A percentile compares a stretch with the other conserved stretches of the same genome.
These are phyloP conservation scores for Corella eumyota DNA, from an alignment of 23 tunicate genomes.

Conservation along the genomic window DNA sequence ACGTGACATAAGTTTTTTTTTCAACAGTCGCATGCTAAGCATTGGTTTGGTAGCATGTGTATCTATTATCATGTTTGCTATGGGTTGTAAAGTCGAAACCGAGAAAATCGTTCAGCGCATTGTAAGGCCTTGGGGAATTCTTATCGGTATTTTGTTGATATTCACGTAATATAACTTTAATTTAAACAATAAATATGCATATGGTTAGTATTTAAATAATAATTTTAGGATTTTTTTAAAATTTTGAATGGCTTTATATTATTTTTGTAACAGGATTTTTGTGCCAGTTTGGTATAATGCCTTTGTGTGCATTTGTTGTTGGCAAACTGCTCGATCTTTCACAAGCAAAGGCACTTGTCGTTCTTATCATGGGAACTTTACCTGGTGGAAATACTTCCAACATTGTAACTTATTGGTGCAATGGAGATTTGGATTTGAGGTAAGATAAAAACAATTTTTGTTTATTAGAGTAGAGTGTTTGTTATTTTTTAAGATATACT, in stretches of 20 bases:
- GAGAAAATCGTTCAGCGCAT: slow-evolving; percentile 9
- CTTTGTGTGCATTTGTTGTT: slow-evolving; percentile 20
- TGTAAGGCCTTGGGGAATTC: slow-evolving; percentile 17
- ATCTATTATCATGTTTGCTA: slow-evolving; percentile 20
- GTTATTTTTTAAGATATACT: too few relatives aligned
- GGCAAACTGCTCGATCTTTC: slow-evolving; percentile 7
- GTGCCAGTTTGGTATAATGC: slow-evolving; percentile 37
- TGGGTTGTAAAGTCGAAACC: slow-evolving; percentile 28
- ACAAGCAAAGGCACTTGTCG: slow-evolving; percentile 15
- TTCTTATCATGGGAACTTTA: slow-evolving; percentile 27
- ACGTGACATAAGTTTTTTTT: neutral
- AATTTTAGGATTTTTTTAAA: neutral
- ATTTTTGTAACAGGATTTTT: slow-evolving; percentile 9
- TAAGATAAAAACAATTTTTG: neutral
- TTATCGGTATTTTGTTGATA: slow-evolving; percentile 7
- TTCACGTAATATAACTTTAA: too few relatives aligned
- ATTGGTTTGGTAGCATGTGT: slow-evolving; percentile 16
- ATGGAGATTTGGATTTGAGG: slow-evolving; percentile 30
- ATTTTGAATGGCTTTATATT: neutral
- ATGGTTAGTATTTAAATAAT: neutral
- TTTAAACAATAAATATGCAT: too few relatives aligned
- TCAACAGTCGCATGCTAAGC: slow-evolving; percentile 16
- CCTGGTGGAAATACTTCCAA: slow-evolving; percentile 37
- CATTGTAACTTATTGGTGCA: slow-evolving; percentile 16
- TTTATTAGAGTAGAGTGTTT: neutral